These are phyloP conservation scores for Hemithea aestivaria DNA, from an alignment of 2,888 invertebrate species.

Conservation along the genomic window DNA sequence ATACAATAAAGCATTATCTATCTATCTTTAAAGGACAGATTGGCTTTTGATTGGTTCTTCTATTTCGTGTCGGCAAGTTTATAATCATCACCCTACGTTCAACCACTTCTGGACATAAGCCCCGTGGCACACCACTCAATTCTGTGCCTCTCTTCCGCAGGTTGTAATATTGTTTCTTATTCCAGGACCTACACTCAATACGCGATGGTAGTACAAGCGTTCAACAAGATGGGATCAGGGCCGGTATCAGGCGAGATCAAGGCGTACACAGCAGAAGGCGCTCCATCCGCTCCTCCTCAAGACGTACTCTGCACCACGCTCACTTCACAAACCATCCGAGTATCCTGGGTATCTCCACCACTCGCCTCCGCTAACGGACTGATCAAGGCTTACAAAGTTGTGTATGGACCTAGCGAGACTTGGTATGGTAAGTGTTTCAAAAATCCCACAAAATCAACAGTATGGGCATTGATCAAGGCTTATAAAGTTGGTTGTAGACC, in stretches of 20 bases:
- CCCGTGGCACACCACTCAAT: too few relatives aligned
- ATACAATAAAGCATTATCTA: too few relatives aligned
- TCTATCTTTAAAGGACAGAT: too few relatives aligned
- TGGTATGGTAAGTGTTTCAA: slow-evolving; percentile 94
- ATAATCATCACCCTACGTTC: too few relatives aligned
- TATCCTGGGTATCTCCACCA: slow-evolving; percentile 96
- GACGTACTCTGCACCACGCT: slow-evolving; percentile 95
- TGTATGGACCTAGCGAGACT: slow-evolving; percentile 93
- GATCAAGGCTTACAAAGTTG: slow-evolving; percentile 96
- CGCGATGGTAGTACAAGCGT: slow-evolving; percentile 96
- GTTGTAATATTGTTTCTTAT: slow-evolving; percentile 8
- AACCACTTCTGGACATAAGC: not conserved
- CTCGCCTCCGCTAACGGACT: slow-evolving; percentile 95
- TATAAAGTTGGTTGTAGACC: too few relatives aligned
- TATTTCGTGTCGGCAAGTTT: too few relatives aligned
- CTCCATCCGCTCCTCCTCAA: slow-evolving; percentile 94
- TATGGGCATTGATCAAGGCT: too few relatives aligned
- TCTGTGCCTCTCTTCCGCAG: too few relatives aligned
- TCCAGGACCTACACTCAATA: slow-evolving; percentile 94
- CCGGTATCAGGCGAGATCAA: slow-evolving; percentile 93
- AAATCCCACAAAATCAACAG: not conserved
- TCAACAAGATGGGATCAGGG: slow-evolving; percentile 95
- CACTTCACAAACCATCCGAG: slow-evolving; percentile 95
- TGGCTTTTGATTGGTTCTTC: too few relatives aligned
- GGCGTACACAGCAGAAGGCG: slow-evolving; percentile 96